A percentile compares a stretch with the other conserved stretches of the same genome.
Conservation (phyloP, 2,113 vertebrate species). For the Hyaena hyaena region DNA sequence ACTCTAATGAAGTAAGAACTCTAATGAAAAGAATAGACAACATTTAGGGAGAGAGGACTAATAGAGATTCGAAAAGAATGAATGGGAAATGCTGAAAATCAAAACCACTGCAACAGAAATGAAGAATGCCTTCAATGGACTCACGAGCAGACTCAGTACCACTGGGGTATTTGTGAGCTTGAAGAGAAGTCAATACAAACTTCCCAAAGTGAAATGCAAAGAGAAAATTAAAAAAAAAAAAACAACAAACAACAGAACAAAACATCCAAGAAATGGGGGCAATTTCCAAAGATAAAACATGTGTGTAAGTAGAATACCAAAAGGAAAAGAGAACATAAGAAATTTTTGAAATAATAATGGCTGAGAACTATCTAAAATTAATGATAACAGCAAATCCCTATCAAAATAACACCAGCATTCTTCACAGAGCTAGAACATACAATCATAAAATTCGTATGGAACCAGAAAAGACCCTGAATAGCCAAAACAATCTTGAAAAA, state of each 20-base stretch:
- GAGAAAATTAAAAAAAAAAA: background rate
- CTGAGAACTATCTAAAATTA: conserved; percentile 17
- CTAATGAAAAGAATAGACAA: background rate
- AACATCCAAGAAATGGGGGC: background rate
- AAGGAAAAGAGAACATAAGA: conserved; percentile 24
- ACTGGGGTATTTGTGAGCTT: background rate
- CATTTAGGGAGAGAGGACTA: background rate
- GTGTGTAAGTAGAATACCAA: background rate
- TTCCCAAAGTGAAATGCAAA: background rate
- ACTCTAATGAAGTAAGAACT: background rate
- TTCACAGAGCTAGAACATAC: too few relatives aligned
- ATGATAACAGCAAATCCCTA: background rate
- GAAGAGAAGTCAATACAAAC: background rate
- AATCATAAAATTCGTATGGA: too few relatives aligned
- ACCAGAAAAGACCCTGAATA: too few relatives aligned
- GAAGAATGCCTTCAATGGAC: background rate
- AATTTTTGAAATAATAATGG: background rate
- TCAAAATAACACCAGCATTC: too few relatives aligned
- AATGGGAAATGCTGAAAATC: conserved; percentile 38
- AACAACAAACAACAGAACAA: background rate
- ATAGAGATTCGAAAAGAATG: background rate
- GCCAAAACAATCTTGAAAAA: too few relatives aligned
- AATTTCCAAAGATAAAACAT: conserved; percentile 12
- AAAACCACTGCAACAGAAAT: conserved; percentile 10
- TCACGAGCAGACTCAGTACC: background rate